Percentiles rank a stretch among this genome's conserved stretches.
Conservation (phyloP, 1,140 invertebrate genomes). For the Megalopta genalis region DNA sequence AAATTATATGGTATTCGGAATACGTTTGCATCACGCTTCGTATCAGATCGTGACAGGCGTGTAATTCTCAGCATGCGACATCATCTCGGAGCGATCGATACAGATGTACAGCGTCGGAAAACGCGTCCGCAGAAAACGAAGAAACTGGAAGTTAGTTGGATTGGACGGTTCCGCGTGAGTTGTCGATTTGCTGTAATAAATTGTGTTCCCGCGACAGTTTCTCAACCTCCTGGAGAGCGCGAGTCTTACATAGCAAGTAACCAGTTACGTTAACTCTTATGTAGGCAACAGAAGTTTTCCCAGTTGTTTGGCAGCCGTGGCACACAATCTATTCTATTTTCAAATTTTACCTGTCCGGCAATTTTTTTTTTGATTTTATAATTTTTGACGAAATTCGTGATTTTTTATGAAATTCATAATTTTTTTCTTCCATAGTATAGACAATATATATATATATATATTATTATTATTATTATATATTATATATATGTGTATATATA, state of each 20-base stretch:
- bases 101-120: neutral
- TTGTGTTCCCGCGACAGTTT: conserved; percentile 13
- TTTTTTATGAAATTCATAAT: too few species aligned
- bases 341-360: too few species aligned
- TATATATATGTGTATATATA: too few species aligned
- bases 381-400: too few species aligned
- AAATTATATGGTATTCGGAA: neutral
- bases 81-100: neutral
- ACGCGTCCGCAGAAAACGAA: neutral
- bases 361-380: too few species aligned
- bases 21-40: neutral
- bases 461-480: too few species aligned
- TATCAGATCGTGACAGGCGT: neutral
- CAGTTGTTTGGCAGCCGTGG: too few species aligned
- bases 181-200: conserved; percentile 29
- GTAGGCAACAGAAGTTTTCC: too few species aligned
- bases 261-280: too few species aligned
- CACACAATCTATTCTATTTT: too few species aligned
- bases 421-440: too few species aligned
- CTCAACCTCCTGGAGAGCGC: neutral
- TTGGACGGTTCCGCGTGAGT: neutral
- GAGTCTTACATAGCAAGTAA: neutral
- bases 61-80: neutral
- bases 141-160: neutral
- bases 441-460: too few species aligned